phyloP scores from a whole-genome alignment of 30 jellyfish, hydroid and myxozoan genomes.

The Aurelia sp. region DNA sequence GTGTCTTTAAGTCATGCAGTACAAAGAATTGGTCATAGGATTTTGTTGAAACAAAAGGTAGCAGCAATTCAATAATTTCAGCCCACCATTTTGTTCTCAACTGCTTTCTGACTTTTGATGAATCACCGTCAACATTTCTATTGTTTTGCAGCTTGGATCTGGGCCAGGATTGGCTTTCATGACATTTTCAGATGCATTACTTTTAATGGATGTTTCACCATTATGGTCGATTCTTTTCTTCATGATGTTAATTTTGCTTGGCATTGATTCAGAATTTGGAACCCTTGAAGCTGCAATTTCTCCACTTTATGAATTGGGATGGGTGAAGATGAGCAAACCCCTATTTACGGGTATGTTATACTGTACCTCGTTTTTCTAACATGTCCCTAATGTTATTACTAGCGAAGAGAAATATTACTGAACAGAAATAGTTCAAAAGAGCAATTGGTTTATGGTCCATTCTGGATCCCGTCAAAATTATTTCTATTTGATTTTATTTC shows the following conservation, averaged over 20 bases:
- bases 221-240: conserved; percentile 87
- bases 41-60: too few species aligned
- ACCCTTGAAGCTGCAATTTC: conserved; percentile 92
- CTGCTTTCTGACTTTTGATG: too few species aligned
- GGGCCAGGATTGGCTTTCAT: conserved; percentile 97
- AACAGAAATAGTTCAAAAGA: too few species aligned
- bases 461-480: not conserved
- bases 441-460: not conserved
- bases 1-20: too few species aligned
- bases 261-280: conserved; percentile 96
- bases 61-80: too few species aligned
- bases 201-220: conserved; percentile 89
- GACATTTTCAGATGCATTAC: conserved; percentile 89
- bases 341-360: conserved; percentile 70
- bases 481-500: not conserved
- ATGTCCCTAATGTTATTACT: too few species aligned
- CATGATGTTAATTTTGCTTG: conserved; percentile 84
- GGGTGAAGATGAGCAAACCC: conserved; percentile 76
- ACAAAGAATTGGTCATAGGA: too few species aligned
- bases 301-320: conserved; percentile 82
- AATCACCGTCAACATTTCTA: too few species aligned
- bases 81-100: too few species aligned
- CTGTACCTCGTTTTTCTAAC: not conserved
- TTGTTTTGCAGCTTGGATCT: conserved; percentile 60
- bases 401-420: too few species aligned